Evolutionary conservation across 1,140 invertebrate species (phyloP).

Genomic region (Calliphora vicina): DNA sequence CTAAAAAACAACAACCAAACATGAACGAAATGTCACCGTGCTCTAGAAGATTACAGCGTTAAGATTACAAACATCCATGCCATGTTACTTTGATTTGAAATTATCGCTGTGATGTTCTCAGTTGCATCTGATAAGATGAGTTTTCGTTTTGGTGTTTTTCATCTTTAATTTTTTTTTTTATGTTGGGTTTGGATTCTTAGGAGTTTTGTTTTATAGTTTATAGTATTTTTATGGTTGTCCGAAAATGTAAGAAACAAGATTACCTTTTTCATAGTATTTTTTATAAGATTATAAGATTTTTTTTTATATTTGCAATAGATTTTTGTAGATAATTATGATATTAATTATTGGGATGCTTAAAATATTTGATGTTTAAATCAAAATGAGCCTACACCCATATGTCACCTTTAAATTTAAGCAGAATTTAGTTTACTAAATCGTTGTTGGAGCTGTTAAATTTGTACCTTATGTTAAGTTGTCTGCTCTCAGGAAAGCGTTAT

Average conservation of each 20-base stretch:
- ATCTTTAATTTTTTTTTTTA: too few relatives aligned
- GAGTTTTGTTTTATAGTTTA: background rate
- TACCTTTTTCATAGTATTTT: background rate
- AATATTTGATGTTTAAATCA: too few relatives aligned
- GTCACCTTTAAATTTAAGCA: too few relatives aligned
- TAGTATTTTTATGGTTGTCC: background rate
- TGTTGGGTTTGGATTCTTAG: background rate
- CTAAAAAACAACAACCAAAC: background rate
- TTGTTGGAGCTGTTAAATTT: too few relatives aligned
- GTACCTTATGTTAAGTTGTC: too few relatives aligned
- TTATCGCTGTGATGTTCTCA: background rate
- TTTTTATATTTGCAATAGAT: too few relatives aligned
- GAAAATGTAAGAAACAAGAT: background rate
- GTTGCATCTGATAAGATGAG: background rate
- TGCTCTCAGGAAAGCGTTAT: too few relatives aligned
- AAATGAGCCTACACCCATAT: too few relatives aligned
- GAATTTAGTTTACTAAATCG: too few relatives aligned
- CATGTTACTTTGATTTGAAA: background rate
- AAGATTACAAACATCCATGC: background rate
- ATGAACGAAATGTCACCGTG: background rate
- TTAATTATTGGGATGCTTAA: too few relatives aligned
- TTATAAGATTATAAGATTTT: too few relatives aligned
- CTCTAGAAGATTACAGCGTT: background rate
- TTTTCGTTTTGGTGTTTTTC: background rate
- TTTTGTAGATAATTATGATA: too few relatives aligned